phyloP scores from a whole-genome alignment of 2,888 invertebrate species.

The Pilophorus perplexus region DNA sequence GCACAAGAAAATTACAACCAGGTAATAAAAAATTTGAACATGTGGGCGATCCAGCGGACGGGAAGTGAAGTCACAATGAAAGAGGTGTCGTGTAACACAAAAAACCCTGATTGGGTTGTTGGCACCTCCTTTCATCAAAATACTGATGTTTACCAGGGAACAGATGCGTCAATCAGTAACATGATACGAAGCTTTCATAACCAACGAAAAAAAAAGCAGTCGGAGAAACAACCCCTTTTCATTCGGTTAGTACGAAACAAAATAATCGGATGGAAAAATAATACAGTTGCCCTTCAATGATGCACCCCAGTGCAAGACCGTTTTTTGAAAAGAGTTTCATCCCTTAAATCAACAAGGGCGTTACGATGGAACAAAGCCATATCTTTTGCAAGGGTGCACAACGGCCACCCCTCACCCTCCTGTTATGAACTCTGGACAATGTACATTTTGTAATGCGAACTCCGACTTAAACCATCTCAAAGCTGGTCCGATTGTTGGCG shows the following conservation, averaged over 20 bases:
- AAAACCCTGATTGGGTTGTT: constrained; percentile 7
- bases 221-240: constrained; percentile 34
- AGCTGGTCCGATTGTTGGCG: constrained; percentile 1
- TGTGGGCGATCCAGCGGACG: not conserved
- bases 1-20: too few species aligned
- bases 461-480: not conserved
- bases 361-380: constrained; percentile 10
- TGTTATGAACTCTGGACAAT: constrained; percentile 27
- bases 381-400: constrained; percentile 26
- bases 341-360: constrained; percentile 41
- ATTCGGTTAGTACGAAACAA: constrained; percentile 10
- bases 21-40: not conserved
- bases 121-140: not conserved
- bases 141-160: constrained; percentile 32
- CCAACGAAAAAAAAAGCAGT: constrained; percentile 1
- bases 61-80: constrained; percentile 27
- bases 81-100: constrained; percentile 26
- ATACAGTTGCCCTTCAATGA: constrained; percentile 43
- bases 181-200: constrained; percentile 18
- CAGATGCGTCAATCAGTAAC: constrained; percentile 41
- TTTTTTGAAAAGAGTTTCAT: constrained; percentile 37
- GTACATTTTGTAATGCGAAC: constrained; percentile 23
- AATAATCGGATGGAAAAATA: constrained; percentile 48
- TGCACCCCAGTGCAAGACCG: constrained; percentile 32
- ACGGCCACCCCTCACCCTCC: constrained; percentile 3